Base-by-base conservation (phyloP, 2,888 invertebrate species). In the Malthinus flaveolus region DNA sequence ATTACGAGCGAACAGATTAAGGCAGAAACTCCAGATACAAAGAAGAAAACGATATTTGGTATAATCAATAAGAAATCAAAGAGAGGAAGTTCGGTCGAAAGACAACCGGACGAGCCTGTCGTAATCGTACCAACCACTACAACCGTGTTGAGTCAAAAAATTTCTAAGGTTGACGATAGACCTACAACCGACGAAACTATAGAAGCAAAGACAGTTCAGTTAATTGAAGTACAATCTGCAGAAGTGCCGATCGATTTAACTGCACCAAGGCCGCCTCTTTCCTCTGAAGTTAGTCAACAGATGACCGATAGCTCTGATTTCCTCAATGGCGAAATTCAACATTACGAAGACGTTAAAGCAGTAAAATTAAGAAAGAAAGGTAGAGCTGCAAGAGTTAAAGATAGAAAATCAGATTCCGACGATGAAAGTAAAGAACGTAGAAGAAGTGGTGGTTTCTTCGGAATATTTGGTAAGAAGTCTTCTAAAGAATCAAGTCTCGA, bases 381-480 rank as follows among this genome's bases (percentile, higher is more conserved):
- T 1, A 13, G 32, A 32, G 31, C n/a, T 13, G 15, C 31, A 0
- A 36, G n/a, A 37, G 34, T 33, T 13, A 48, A 36, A 32, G 45
- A 52, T 9, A 33, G 13, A 7, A 34, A 34, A 47, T 32, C 32
- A 9, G 45, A 45, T 11, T 32, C 46, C 1, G 52, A 45, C n/a
- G 42, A 42, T 11, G 57, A 57, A 37, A 47, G 37, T 10, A 51
- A 53, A 33, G 44, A 59, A 34, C 58, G 55, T 35, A 37, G 58
- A 48, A 54, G 53, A 62, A 66, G 68, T 63, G 71, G 68, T 63
- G 71, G 69, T 56, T 67, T 70, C 64, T 70, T 73, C 59, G 67
- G 69, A 50, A 62, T 68, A 57, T 68, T 69, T 64, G 63, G 67
- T 57, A 72, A 71, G 67, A 71, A 70, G 66, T 67, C 65, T 56